phyloP scores from a whole-genome alignment of 2,113 vertebrate genomes.

The human region GRCh38 chr5:141560501-141561000 shows the following conservation, averaged over 20 bases:
- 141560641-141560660: constrained; percentile 37
- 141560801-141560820: constrained; percentile 77
- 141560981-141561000: constrained; percentile 82
- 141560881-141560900: constrained; percentile 83
- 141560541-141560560: not conserved
- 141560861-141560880: constrained; percentile 78
- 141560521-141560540: constrained; percentile 27
- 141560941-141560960: constrained; percentile 64
- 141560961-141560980: constrained; percentile 60
- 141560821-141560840: constrained; percentile 69
- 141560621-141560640: constrained; percentile 26
- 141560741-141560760: constrained; percentile 51
- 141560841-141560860: constrained; percentile 68
- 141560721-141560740: constrained; percentile 43
- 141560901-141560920: constrained; percentile 84
- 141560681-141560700: constrained; percentile 3
- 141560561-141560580: not conserved
- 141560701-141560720: constrained; percentile 48
- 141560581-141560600: constrained; percentile 20
- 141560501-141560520: not conserved
- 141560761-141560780: constrained; percentile 47
- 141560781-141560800: not conserved
- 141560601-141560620: constrained; percentile 6
- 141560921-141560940: constrained; percentile 85
- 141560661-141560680: constrained; percentile 33